Base-by-base conservation (phyloP, 1,140 invertebrate species). In the Liolophura sinensis region DNA sequence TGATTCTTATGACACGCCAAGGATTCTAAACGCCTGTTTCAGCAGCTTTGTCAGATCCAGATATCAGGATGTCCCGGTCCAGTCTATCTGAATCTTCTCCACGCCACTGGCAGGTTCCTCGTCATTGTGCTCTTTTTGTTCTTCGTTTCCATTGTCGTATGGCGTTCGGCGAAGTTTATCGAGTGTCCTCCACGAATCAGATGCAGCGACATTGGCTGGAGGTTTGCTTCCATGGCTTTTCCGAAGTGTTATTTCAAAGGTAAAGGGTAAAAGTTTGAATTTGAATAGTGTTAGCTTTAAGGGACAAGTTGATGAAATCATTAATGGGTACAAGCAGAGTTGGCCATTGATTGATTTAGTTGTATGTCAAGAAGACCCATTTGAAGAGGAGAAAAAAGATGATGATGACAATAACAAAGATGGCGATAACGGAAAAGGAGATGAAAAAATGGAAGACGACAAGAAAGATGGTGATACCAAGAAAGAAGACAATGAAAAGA, bases 91-190 rank as follows among this genome's bases (percentile, higher is more conserved):
- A 80, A 80, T 60, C 74, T 82, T 14, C 69, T 83, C 14, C 64
- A 74, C 27, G 82, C 82, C 27, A 78, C 79, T 7, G 78, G 79
- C 22, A 80, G 82, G 63, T 83, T 83, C 65, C 72, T 80, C 40
- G 79, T 78, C 18, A 83, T 82, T 60, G 78, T 81, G 11, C 67
- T 79, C 12, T 83, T 83, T 65, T 63, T 83, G 0, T 75, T 79
- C 62, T 82, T 83, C 70, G 80, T 83, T 14, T 81, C 82, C 74
- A 77, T 83, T 46, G 80, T 83, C 25, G 80, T 83, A 77, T 82
- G 75, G 79, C 82, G 1, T 83, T 83, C 68, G 82, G 82, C 47
- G 80, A 78, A 59, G 76, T 81, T 0, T 74, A 74, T 57, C 71
- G 77, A 62, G 77, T 83, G 60, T 82, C 80, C 5, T 78, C 79